Evolutionary conservation across 2,797 vertebrate genomes (phyloP), one percentile per base, ranked within the genome.

Genomic region (Octomys mimax): DNA sequence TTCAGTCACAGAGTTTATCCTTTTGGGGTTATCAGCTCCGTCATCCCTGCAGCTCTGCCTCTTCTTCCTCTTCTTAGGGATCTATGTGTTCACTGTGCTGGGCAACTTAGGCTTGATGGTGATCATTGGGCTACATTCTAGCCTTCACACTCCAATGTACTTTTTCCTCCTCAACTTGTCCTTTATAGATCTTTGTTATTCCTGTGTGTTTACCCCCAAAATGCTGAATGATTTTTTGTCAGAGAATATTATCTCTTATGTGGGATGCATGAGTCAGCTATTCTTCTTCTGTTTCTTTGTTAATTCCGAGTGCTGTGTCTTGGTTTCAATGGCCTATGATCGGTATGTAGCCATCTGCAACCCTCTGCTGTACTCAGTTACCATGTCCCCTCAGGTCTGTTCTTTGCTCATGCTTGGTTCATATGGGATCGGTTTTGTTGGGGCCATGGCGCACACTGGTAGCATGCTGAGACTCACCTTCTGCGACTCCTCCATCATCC

Each of bases 251-350:
- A 97, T 98, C 79, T 98, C 97, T 64, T 98, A 97, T 9, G 0
- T 46, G 36, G 96, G 94, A 1, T 97, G 98, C 75, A 93, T 96
- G 78, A 84, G 81, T 49, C 97, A 97, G 39, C 33, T 98, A 24
- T 97, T 96, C 73, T 97, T 97, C 16, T 98, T 98, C 77, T 90
- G 94, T 81, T 95, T 96, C 59, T 97, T 98, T 87, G 88, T 96
- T 62, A 97, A 71, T 49, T 95, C 97, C 14, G 98, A 98, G 77
- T 97, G 96, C 66, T 96, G 85, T 1, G 80, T 98, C 28, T 86
- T 98, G 71, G 94, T 98, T 3, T 94, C 31, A 0, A 97, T 98
- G 97, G 97, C 94, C 42, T 98, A 94, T 39, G 97, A 98, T 59
- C 52, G 82, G 14, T 98, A 95, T 5, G 85, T 97, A 61, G 97